A percentile compares a stretch with the other conserved stretches of the same genome.
These are phyloP conservation scores for Zoanthus sociatus DNA, from an alignment of 92 coral and sea anemone genomes.

Conservation along the genomic window DNA sequence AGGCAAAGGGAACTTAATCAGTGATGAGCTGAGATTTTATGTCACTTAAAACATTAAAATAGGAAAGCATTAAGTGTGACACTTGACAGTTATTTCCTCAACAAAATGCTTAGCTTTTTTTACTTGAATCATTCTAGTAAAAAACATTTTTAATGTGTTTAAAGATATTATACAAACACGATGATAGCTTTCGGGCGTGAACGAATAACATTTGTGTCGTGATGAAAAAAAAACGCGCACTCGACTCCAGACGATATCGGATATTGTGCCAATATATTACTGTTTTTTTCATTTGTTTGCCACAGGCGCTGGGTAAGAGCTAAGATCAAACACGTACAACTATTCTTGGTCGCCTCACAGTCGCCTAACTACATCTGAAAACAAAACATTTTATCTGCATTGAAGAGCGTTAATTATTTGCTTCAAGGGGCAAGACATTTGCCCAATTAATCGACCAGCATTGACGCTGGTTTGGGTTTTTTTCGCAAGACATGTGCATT, in stretches of 20 bases:
- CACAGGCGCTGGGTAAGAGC: constrained; percentile 16
- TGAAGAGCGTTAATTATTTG: background rate
- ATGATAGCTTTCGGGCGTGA: background rate
- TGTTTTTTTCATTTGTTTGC: background rate
- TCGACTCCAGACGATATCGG: constrained; percentile 17
- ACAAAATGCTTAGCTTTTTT: background rate
- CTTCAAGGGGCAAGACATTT: background rate
- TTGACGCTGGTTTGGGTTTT: background rate
- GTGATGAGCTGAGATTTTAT: background rate
- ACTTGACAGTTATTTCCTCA: background rate
- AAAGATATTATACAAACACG: background rate
- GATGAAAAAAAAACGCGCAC: background rate
- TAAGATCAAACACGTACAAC: constrained; percentile 2
- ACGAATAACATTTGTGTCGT: background rate
- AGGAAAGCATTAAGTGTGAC: background rate
- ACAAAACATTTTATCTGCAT: background rate
- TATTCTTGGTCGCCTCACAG: background rate
- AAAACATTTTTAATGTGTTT: background rate
- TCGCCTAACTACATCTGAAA: background rate
- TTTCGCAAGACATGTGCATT: constrained; percentile 16
- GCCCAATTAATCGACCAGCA: background rate
- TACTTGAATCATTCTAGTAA: background rate
- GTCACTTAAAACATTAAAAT: background rate
- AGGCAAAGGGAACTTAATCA: background rate
- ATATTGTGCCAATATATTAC: constrained; percentile 20